Percentiles rank a stretch among this genome's conserved stretches.
phyloP scores from a whole-genome alignment of 2,888 invertebrate genomes.

The Amitus sp. region DNA sequence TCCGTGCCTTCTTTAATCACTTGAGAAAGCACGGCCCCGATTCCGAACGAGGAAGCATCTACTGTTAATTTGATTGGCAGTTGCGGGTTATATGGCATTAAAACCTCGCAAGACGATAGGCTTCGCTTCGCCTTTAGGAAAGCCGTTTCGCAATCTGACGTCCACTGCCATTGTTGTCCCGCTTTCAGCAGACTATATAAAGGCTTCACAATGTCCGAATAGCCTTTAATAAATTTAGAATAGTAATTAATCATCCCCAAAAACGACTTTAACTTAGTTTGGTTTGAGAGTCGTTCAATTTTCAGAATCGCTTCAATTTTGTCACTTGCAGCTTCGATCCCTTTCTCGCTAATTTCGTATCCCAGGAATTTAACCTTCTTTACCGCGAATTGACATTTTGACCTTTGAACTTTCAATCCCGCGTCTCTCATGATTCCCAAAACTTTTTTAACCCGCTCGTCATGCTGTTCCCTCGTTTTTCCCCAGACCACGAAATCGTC shows the following conservation, averaged over 20 bases:
- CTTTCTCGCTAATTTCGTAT: slow-evolving; percentile 36
- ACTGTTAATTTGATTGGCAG: slow-evolving; percentile 22
- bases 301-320: slow-evolving; percentile 32
- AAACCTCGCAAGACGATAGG: slow-evolving; percentile 14
- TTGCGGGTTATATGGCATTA: slow-evolving; percentile 16
- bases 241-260: slow-evolving; percentile 53
- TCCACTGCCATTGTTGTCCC: slow-evolving; percentile 33
- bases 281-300: slow-evolving; percentile 35
- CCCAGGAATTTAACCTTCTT: slow-evolving; percentile 41
- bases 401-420: slow-evolving; percentile 22
- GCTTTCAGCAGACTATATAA: slow-evolving; percentile 44
- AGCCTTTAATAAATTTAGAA: slow-evolving; percentile 46
- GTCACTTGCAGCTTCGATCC: slow-evolving; percentile 33
- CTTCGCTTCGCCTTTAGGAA: slow-evolving; percentile 18
- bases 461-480: slow-evolving; percentile 46
- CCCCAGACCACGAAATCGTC: slow-evolving; percentile 60
- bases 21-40: slow-evolving; percentile 35
- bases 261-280: slow-evolving; percentile 42
- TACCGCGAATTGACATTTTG: slow-evolving; percentile 27
- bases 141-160: slow-evolving; percentile 15
- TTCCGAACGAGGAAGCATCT: slow-evolving; percentile 21
- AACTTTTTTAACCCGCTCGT: slow-evolving; percentile 41
- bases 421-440: slow-evolving; percentile 11
- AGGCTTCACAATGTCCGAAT: slow-evolving; percentile 31
- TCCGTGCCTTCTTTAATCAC: slow-evolving; percentile 21